A percentile compares a stretch with the other conserved stretches of the same genome.
Conservation (phyloP, 2,113 vertebrate genomes). For the Pogonocichla stellata region DNA sequence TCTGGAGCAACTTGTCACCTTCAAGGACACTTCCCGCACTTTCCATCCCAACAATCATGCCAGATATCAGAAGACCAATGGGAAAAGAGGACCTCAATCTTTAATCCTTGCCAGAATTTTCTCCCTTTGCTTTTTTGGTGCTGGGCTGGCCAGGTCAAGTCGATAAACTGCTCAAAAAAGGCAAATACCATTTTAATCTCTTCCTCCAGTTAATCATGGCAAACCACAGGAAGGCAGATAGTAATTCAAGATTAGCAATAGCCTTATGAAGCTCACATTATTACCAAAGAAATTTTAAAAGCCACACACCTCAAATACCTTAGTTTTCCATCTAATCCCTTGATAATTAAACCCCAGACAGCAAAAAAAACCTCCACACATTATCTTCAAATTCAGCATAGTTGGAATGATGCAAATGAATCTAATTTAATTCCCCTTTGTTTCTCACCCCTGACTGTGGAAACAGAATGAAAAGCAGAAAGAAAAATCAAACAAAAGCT, state of each 20-base stretch:
- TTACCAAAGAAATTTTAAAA: not conserved
- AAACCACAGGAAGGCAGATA: constrained; percentile 30
- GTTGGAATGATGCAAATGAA: not conserved
- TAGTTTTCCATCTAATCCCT: not conserved
- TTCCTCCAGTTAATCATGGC: not conserved
- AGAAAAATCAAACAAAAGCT: constrained; percentile 23
- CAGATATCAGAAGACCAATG: not conserved
- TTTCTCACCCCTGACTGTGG: not conserved
- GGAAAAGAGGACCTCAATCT: not conserved
- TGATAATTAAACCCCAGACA: constrained; percentile 19
- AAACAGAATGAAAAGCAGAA: constrained; percentile 3
- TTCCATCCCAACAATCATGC: not conserved
- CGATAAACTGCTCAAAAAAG: not conserved
- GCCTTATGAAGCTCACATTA: not conserved
- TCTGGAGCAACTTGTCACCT: not conserved
- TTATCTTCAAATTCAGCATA: constrained; percentile 8
- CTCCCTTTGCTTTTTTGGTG: not conserved
- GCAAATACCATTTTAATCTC: constrained; percentile 1
- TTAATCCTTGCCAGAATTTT: not conserved
- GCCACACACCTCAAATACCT: not conserved
- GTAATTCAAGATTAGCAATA: constrained; percentile 7
- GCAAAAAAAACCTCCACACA: not conserved
- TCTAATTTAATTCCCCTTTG: constrained; percentile 6
- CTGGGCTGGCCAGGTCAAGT: not conserved
- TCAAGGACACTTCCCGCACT: fast-evolving